These are phyloP conservation scores for Solenopsis invicta DNA, from an alignment of 1,140 invertebrate genomes.

Conservation along the genomic window DNA sequence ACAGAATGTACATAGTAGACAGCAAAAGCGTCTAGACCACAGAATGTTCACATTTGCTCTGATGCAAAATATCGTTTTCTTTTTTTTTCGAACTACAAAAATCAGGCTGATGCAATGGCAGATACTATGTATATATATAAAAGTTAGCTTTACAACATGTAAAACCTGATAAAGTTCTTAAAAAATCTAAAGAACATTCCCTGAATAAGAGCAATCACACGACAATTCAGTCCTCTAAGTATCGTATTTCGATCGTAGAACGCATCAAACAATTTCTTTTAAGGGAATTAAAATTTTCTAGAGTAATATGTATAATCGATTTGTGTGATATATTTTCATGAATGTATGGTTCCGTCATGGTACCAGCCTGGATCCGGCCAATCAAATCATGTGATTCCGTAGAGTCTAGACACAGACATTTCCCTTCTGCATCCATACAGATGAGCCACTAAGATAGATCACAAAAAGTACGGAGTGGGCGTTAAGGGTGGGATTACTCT, in stretches of 20 bases:
- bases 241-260: slow-evolving; percentile 52
- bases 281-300: slow-evolving; percentile 59
- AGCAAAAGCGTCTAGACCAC: slow-evolving; percentile 80
- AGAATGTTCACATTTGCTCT: slow-evolving; percentile 72
- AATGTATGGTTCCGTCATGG: slow-evolving; percentile 74
- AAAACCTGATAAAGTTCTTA: slow-evolving; percentile 73
- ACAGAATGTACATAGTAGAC: slow-evolving; percentile 78
- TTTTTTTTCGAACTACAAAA: slow-evolving; percentile 67
- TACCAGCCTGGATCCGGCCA: slow-evolving; percentile 74
- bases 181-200: slow-evolving; percentile 72
- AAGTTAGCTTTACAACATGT: slow-evolving; percentile 72
- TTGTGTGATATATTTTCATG: slow-evolving; percentile 23
- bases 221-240: slow-evolving; percentile 48
- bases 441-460: slow-evolving; percentile 83
- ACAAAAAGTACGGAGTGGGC: slow-evolving; percentile 98
- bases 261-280: slow-evolving; percentile 63
- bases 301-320: slow-evolving; percentile 42
- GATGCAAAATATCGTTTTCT: slow-evolving; percentile 67
- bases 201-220: slow-evolving; percentile 69
- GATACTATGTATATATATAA: slow-evolving; percentile 72
- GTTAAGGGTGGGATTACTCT: slow-evolving; percentile 96
- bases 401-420: slow-evolving; percentile 75
- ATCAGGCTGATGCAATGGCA: slow-evolving; percentile 78
- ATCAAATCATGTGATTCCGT: slow-evolving; percentile 76
- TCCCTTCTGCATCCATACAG: slow-evolving; percentile 74